Percentiles rank a stretch among this genome's conserved stretches.
These are phyloP conservation scores for Platycercus adscitus DNA, from an alignment of 2,113 vertebrate genomes.

Conservation along the genomic window DNA sequence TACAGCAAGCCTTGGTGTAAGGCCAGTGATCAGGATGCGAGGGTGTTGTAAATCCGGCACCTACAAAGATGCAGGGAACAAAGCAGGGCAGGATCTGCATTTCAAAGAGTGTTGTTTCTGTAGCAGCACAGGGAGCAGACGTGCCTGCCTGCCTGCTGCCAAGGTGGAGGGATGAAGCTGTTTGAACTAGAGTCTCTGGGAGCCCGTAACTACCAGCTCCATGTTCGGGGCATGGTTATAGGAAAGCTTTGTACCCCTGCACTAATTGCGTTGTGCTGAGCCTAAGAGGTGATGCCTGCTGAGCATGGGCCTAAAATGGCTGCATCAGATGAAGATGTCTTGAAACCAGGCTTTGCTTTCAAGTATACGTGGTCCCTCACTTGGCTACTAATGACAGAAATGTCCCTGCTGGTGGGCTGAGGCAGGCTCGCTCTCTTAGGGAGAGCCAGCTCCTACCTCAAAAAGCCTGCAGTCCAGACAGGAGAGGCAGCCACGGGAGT, in stretches of 20 bases:
- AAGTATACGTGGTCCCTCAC: background rate
- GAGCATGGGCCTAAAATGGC: background rate
- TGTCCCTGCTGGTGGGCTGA: background rate
- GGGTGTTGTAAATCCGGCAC: slow-evolving; percentile 4
- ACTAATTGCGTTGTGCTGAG: background rate
- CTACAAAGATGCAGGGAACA: slow-evolving; percentile 31
- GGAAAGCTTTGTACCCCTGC: background rate
- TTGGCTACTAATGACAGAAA: background rate
- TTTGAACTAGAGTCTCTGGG: background rate
- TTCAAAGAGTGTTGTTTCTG: slow-evolving; percentile 26
- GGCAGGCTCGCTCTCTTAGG: background rate
- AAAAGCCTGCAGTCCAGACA: background rate
- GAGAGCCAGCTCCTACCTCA: background rate
- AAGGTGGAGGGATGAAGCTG: background rate
- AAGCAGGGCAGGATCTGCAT: slow-evolving; percentile 14
- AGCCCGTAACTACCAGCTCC: background rate
- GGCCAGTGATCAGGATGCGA: background rate
- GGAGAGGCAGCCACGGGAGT: background rate
- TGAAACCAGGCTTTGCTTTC: background rate
- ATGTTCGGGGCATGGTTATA: background rate
- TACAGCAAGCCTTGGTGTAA: background rate
- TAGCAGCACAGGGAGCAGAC: background rate
- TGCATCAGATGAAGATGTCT: background rate
- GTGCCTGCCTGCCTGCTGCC: background rate
- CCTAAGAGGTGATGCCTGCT: background rate